Percentiles rank a stretch among this genome's conserved stretches.
Evolutionary conservation across 1,140 invertebrate species (phyloP).

Genomic region (Drosophila willistoni): DNA sequence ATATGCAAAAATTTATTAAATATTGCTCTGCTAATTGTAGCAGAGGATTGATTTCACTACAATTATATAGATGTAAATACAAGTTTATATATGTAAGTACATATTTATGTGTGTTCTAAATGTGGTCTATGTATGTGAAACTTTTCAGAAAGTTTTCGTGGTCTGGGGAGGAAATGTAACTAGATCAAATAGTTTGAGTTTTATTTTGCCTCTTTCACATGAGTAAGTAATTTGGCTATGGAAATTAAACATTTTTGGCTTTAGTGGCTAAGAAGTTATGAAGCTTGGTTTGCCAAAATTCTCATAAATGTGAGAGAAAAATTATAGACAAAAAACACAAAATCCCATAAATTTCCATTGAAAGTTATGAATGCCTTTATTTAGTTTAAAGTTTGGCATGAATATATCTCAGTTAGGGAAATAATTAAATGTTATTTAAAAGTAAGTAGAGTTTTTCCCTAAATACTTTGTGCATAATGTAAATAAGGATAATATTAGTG

Average conservation of each 20-base stretch:
- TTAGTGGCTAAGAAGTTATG: background rate
- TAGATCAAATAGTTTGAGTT: background rate
- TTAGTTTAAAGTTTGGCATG: background rate
- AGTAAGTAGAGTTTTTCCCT: no score
- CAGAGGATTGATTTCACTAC: constrained; percentile 31
- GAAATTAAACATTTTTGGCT: background rate
- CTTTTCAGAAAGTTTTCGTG: background rate
- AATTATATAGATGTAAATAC: background rate
- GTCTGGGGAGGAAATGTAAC: background rate
- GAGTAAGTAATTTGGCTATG: constrained; percentile 16
- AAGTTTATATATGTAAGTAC: background rate
- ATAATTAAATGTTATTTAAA: no score
- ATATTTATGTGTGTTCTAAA: background rate
- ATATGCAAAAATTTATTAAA: background rate
- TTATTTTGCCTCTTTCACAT: background rate
- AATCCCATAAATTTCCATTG: background rate
- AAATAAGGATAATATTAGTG: no score
- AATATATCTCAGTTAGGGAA: no score
- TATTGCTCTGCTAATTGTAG: background rate
- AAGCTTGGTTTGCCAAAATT: background rate
- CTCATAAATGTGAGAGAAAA: background rate
- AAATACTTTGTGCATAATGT: no score
- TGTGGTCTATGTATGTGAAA: constrained; percentile 2
- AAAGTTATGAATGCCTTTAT: background rate
- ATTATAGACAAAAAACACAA: background rate